Evolutionary conservation across 2,797 vertebrate genomes (phyloP).

Genomic region (Tenualosa thibaudeaui): DNA sequence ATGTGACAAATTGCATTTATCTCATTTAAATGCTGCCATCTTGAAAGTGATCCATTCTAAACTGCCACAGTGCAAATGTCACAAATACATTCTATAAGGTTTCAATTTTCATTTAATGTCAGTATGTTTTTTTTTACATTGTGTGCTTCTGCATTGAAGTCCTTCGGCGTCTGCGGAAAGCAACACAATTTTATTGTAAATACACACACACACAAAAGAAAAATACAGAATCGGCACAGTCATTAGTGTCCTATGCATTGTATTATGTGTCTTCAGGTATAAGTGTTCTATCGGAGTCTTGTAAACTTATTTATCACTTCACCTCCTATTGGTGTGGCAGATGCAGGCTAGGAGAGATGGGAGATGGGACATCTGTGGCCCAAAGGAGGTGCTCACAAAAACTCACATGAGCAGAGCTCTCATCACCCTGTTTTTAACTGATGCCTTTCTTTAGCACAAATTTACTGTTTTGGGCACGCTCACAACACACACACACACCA

Average conservation of each 20-base stretch:
- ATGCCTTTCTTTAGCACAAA: background rate
- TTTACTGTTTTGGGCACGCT: background rate
- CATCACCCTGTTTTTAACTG: background rate
- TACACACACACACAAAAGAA: background rate
- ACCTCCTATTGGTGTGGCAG: background rate
- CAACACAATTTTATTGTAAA: conserved; percentile 6
- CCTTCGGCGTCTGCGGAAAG: background rate
- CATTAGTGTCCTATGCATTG: background rate
- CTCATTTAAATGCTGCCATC: background rate
- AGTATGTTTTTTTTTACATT: background rate
- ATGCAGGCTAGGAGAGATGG: background rate
- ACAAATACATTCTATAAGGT: conserved; percentile 5
- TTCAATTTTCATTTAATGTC: background rate
- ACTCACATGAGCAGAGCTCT: background rate
- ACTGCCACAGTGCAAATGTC: conserved; percentile 22
- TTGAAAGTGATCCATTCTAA: conserved; percentile 7
- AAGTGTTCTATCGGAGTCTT: background rate
- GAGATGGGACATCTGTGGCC: background rate
- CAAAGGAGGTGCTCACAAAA: background rate
- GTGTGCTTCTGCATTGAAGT: background rate
- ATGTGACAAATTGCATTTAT: background rate
- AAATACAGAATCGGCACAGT: background rate
- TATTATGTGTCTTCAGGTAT: conserved; percentile 4
- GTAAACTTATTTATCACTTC: background rate
- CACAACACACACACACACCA: background rate